phyloP scores from a whole-genome alignment of 2,797 vertebrate genomes.

The Acridotheres tristis region DNA sequence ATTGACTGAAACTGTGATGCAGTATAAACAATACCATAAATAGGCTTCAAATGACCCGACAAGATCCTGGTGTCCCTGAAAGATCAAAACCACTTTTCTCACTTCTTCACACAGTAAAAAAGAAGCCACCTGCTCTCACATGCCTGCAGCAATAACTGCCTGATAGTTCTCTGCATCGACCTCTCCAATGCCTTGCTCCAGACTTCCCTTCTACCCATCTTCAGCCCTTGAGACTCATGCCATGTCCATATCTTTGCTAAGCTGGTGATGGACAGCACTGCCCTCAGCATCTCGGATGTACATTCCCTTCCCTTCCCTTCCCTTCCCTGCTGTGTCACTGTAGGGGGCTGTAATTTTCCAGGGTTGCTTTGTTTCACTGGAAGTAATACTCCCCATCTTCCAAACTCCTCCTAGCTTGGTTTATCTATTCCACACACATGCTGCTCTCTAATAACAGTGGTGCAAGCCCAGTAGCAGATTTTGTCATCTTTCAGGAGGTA shows the following conservation, averaged over 20 bases:
- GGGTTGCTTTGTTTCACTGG: neutral
- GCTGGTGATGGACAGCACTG: neutral
- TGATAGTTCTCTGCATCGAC: neutral
- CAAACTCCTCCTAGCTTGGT: neutral
- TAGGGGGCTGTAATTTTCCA: neutral
- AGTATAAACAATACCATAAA: slow-evolving; percentile 25
- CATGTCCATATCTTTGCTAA: neutral
- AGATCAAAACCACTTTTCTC: slow-evolving; percentile 23
- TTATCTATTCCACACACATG: neutral
- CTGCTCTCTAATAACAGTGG: neutral
- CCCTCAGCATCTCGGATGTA: neutral
- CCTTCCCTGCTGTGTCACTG: neutral
- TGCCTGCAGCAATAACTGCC: neutral
- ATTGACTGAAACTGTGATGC: slow-evolving; percentile 33
- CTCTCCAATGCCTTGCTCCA: neutral
- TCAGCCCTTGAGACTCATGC: neutral
- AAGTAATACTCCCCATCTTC: neutral
- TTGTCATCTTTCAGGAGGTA: neutral
- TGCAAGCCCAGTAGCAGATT: neutral
- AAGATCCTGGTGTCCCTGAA: slow-evolving; percentile 9
- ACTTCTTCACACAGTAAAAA: neutral
- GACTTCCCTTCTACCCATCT: neutral
- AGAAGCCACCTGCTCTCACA: neutral
- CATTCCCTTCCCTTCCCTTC: neutral
- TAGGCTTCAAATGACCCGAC: slow-evolving; percentile 30